Percentiles rank a stretch among this genome's conserved stretches.
These are phyloP conservation scores for Diceros bicornis DNA, from an alignment of 2,797 vertebrate species.

Conservation along the genomic window DNA sequence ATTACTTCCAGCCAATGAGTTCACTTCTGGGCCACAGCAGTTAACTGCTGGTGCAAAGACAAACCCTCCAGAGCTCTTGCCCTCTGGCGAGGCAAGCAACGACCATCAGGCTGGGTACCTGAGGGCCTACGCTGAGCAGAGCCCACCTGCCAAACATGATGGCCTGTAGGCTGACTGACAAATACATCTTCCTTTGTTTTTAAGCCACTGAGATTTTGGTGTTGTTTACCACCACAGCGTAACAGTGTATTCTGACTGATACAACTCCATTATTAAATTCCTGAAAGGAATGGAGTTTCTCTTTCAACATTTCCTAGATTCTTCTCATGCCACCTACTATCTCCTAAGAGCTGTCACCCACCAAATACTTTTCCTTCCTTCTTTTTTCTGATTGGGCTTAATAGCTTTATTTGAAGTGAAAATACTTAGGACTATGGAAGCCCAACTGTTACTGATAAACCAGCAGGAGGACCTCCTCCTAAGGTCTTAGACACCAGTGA, in stretches of 20 bases:
- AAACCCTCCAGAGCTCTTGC: background rate
- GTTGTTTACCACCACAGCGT: background rate
- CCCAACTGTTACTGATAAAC: background rate
- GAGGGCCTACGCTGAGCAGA: background rate
- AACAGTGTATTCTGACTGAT: background rate
- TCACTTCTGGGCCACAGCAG: background rate
- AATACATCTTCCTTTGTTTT: background rate
- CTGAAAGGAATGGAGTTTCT: background rate
- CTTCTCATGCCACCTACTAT: background rate
- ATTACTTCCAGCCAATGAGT: background rate
- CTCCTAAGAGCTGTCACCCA: background rate
- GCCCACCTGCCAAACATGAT: background rate
- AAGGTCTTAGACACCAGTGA: background rate
- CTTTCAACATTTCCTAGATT: background rate
- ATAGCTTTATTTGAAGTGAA: conserved; percentile 24
- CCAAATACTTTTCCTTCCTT: background rate
- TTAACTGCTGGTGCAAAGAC: background rate
- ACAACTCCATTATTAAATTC: background rate
- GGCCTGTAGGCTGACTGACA: background rate
- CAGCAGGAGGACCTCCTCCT: background rate
- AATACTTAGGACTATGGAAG: background rate
- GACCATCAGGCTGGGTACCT: background rate
- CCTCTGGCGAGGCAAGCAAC: background rate
- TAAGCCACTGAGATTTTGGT: background rate
- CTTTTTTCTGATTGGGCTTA: background rate